Base-by-base conservation (phyloP, 1,140 invertebrate species). In the Drosophila lini region DNA sequence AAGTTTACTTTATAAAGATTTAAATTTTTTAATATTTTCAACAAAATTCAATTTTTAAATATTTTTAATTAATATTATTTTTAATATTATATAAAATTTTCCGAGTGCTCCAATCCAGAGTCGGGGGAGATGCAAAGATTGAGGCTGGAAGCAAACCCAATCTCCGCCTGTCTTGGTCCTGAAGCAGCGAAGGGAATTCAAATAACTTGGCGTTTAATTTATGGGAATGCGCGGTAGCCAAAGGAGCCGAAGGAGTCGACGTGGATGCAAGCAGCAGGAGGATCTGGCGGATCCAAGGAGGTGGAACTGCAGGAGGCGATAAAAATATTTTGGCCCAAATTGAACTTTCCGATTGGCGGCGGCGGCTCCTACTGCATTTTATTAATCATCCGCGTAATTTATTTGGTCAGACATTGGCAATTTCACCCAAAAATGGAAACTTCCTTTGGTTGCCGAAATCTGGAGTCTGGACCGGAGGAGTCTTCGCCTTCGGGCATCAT, bases 201-300 rank as follows among this genome's bases (percentile, higher is more conserved):
- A 89, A 89, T 89, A 89, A 89, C 84, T 84, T 89, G 84, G 84
- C 84, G 74, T 89, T 89, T 89, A 89, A 89, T 89, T 89, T 89
- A 89, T 89, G 84, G 80, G 84, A 89, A 89, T 89, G 85, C 84
- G 74, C 84, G 84, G 83, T 88, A 89, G 83, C 83, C 48, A 65
- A 73, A 73, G 58, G 57, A 71, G 38, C 62, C n/a, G 62, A 70
- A 68, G 63, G 32, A 70, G 79, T 38, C 25, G 16, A 36, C 31
- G 6, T 52, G 48, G 42, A 16, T 50, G 47, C 5, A 19, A 8
- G 38, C 50, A 36, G 25, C 53, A 34, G 44, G 13, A 52, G 47
- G 31, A 56, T 34, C 44, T 47, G 36, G 40, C 34, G 34, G n/a
- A n/a, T 9, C 22, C 7, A 11, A 34, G n/a, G 41, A 48, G 32